phyloP scores from a whole-genome alignment of 2,113 vertebrate genomes.

The Hippocampus barbouri region DNA sequence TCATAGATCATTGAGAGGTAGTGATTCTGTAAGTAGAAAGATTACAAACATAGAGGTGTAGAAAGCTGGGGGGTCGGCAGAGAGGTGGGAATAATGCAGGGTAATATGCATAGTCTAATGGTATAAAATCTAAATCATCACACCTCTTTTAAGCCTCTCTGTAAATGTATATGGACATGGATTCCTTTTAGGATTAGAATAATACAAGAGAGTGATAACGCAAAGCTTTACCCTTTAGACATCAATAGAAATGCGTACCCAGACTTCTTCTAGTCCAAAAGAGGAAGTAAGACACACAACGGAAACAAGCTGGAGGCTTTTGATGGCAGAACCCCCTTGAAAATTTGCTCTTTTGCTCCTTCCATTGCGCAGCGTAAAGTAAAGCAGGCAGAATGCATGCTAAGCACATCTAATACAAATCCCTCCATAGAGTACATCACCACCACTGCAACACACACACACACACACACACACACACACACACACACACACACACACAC shows the following conservation, averaged over 20 bases:
- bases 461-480: constrained; percentile 9
- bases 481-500: constrained; percentile 23
- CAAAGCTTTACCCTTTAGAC: neutral
- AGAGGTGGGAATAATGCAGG: no score
- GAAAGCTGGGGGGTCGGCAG: neutral
- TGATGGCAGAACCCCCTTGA: constrained; percentile 30
- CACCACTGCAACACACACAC: neutral
- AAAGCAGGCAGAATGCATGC: constrained; percentile 2
- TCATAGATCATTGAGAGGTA: neutral
- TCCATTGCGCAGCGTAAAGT: constrained; percentile 30
- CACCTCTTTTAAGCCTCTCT: neutral
- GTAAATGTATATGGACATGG: neutral
- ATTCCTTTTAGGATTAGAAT: neutral
- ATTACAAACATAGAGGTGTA: neutral
- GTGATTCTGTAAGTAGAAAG: neutral
- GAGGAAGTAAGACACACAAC: neutral
- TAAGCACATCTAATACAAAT: constrained; percentile 19
- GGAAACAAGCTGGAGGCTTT: constrained; percentile 17
- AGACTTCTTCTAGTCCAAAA: constrained; percentile 37
- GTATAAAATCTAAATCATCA: neutral
- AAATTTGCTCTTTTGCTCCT: constrained; percentile 34
- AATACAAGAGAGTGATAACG: neutral
- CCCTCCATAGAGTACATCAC: neutral
- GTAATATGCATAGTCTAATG: no score
- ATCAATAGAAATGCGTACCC: constrained; percentile 8